Evolutionary conservation across 2,888 invertebrate genomes (phyloP), one percentile per base, ranked within the genome.

Genomic region (Chirona hameri): DNA sequence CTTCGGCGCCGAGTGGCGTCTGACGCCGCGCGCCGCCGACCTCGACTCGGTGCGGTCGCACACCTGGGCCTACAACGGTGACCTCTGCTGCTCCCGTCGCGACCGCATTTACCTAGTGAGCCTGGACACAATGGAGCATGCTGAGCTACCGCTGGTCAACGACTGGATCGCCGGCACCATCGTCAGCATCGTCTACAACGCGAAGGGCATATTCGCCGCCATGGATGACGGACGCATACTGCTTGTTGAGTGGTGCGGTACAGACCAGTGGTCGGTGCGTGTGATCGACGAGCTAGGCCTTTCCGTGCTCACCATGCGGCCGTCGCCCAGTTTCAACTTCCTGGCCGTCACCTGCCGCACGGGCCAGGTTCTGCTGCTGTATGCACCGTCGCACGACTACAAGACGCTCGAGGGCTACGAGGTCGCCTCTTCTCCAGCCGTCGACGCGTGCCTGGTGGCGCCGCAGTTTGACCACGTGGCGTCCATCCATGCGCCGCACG

Each of bases 1-100:
- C 46, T 46, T 76, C 76, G 76, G 76, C 76, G 9, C 39, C 76
- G 76, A 76, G 76, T 76, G 76, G 39, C 76, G 76, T 10, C 76
- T 76, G 24, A 76, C 76, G 10, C 76, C 46, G 76, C 76, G 76
- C 76, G 9, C 39, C 39, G 39, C 39, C 24, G 12, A 76, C 9
- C 76, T 76, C 9, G 46, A 24, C 39, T 39, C 21, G 31, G 76
- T 76, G 39, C 18, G 76, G 24, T 39, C 76, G 7, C 76, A 76
- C 76, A 39, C 39, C 39, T 76, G 76, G 76, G 9, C 39, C 24
- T 18, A 21, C 76, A 24, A 21, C 76, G 76, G 76, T 24, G 46
- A 76, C 76, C 76, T 76, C 24, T 76, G 15, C 46, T 76, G 76
- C 76, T 39, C 76, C 21, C 39, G 24, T 2, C 76, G 46, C 24